These are phyloP conservation scores for Neria commutata DNA, from an alignment of 2,888 invertebrate species.

Conservation along the genomic window DNA sequence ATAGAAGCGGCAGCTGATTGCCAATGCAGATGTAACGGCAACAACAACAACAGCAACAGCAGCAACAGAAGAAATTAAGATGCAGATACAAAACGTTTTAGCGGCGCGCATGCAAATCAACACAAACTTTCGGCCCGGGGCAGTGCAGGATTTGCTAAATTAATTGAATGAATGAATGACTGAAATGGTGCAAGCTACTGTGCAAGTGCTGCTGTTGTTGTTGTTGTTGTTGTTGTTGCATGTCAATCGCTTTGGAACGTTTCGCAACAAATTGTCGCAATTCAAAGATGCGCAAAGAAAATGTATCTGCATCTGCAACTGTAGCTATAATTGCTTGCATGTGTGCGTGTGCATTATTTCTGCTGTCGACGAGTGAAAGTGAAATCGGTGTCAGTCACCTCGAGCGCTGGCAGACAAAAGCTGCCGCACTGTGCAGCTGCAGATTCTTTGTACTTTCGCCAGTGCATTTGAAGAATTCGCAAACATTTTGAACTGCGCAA, in stretches of 20 bases:
- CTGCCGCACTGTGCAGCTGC: background rate
- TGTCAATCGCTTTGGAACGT: too few species aligned
- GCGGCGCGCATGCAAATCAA: too few species aligned
- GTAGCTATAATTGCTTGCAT: too few species aligned
- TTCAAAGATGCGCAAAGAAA: too few species aligned
- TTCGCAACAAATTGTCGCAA: too few species aligned
- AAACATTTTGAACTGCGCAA: background rate
- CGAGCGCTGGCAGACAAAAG: background rate
- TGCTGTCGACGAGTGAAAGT: background rate
- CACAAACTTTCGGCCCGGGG: too few species aligned
- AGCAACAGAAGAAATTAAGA: background rate
- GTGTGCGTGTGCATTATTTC: background rate
- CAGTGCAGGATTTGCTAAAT: too few species aligned
- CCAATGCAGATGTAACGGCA: too few species aligned
- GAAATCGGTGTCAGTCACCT: slow-evolving; percentile 7
- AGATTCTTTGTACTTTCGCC: too few species aligned
- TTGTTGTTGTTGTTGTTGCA: background rate
- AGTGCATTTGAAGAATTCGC: background rate
- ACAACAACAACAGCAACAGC: background rate
- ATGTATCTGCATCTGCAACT: too few species aligned
- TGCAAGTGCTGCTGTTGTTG: background rate
- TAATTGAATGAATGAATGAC: background rate
- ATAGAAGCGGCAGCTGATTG: too few species aligned
- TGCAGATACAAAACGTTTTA: too few species aligned
- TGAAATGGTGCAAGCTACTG: background rate